phyloP scores from a whole-genome alignment of 2,888 invertebrate genomes.

The Caenorhabditis sp. region DNA sequence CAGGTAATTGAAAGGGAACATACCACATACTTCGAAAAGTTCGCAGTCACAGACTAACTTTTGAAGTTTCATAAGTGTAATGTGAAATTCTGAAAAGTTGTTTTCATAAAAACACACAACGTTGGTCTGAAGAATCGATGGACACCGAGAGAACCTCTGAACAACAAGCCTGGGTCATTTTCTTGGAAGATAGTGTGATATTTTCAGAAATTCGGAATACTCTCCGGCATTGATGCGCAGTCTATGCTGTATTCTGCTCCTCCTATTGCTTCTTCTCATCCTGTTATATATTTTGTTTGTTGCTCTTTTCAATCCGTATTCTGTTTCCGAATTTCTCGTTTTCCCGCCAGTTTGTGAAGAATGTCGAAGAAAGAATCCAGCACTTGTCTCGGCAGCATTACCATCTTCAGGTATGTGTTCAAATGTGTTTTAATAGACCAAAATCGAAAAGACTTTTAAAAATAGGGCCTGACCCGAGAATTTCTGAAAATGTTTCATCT shows the following conservation, averaged over 20 bases:
- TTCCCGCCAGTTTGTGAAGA: conserved; percentile 69
- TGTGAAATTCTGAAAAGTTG: not conserved
- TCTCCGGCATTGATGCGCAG: conserved; percentile 54
- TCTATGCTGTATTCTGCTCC: conserved; percentile 59
- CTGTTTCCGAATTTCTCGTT: conserved; percentile 61
- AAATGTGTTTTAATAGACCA: too few relatives aligned
- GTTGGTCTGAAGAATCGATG: too few relatives aligned
- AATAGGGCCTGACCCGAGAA: too few relatives aligned
- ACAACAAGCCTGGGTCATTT: not conserved
- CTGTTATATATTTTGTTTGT: conserved; percentile 61
- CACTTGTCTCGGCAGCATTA: conserved; percentile 47
- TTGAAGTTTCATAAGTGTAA: too few relatives aligned
- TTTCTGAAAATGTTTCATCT: too few relatives aligned
- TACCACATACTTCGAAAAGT: too few relatives aligned
- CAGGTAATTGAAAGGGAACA: conserved; percentile 20
- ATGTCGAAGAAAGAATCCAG: conserved; percentile 64
- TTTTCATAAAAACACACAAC: conserved; percentile 13
- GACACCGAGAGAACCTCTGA: too few relatives aligned
- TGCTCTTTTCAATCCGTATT: conserved; percentile 60
- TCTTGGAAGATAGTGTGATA: too few relatives aligned
- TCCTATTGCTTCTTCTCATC: conserved; percentile 61
- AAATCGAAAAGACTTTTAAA: too few relatives aligned
- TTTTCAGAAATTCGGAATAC: conserved; percentile 57
- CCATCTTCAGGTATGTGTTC: conserved; percentile 51
- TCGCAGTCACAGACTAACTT: too few relatives aligned